Conservation (phyloP, 1,140 invertebrate species). For the Battus philenor region DNA sequence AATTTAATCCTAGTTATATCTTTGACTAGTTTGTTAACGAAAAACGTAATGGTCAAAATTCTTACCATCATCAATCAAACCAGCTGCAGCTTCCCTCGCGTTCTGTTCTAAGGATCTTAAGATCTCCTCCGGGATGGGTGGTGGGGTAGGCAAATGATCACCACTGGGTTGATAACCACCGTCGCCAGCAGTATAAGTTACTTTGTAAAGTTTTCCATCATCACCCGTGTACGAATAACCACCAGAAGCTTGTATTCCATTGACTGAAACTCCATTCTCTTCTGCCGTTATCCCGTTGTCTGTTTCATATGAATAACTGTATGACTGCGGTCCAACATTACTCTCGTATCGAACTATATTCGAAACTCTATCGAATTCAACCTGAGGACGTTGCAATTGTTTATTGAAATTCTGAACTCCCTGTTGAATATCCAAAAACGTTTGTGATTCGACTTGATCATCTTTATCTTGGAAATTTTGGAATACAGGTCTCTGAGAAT, state of each 20-base stretch:
- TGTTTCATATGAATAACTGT: conserved; percentile 78
- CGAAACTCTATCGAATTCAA: conserved; percentile 30
- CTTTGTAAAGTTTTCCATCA: conserved; percentile 46
- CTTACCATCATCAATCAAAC: conserved; percentile 56
- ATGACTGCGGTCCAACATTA: conserved; percentile 43
- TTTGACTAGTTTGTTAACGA: no score
- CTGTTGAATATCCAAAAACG: conserved; percentile 1
- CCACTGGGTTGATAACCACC: conserved; percentile 78
- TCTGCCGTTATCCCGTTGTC: conserved; percentile 79
- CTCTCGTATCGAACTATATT: conserved; percentile 40
- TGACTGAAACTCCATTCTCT: conserved; percentile 54
- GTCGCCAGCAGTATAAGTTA: conserved; percentile 81
- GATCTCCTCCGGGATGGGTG: conserved; percentile 83
- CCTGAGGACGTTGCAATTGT: conserved; percentile 13
- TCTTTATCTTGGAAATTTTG: neutral
- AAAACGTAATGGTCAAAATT: no score
- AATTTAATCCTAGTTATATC: no score
- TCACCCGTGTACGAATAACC: conserved; percentile 44
- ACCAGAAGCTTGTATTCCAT: conserved; percentile 43
- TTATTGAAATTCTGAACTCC: conserved; percentile 1
- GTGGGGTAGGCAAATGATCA: conserved; percentile 80
- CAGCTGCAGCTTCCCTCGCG: conserved; percentile 50
- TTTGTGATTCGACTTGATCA: conserved; percentile 4
- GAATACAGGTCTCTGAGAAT: neutral
- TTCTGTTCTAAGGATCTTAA: conserved; percentile 76